Conservation (phyloP, 1,140 invertebrate species). For the Drosophila truncata region DNA sequence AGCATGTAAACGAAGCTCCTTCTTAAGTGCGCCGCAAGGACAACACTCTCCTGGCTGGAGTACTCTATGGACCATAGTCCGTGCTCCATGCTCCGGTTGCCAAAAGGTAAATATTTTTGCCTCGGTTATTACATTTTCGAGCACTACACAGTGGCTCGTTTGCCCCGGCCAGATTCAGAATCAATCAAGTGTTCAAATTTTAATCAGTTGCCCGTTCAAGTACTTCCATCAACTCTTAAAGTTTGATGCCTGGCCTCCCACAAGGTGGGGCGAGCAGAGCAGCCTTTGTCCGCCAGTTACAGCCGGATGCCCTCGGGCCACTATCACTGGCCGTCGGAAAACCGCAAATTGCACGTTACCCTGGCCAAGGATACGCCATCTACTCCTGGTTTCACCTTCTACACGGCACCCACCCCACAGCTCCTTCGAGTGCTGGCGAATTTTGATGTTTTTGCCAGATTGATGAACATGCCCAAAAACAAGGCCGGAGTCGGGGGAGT, state of each 20-base stretch:
- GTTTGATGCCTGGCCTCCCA: slow-evolving; percentile 58
- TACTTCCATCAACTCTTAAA: slow-evolving; percentile 68
- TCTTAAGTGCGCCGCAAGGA: slow-evolving; percentile 45
- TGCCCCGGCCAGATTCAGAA: slow-evolving; percentile 59
- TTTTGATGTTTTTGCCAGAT: slow-evolving; percentile 79
- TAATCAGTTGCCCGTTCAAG: slow-evolving; percentile 70
- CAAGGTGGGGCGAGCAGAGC: slow-evolving; percentile 12
- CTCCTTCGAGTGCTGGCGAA: slow-evolving; percentile 44
- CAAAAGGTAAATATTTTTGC: slow-evolving; percentile 81
- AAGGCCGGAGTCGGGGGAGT: slow-evolving; percentile 5
- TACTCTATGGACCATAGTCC: slow-evolving; percentile 40
- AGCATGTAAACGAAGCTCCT: slow-evolving; percentile 63
- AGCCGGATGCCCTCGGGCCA: slow-evolving; percentile 30
- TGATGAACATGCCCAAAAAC: slow-evolving; percentile 65
- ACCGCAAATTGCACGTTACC: slow-evolving; percentile 70
- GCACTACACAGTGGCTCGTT: slow-evolving; percentile 43
- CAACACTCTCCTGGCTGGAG: slow-evolving; percentile 44
- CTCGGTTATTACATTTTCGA: slow-evolving; percentile 74
- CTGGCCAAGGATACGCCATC: slow-evolving; percentile 37
- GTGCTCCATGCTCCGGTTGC: slow-evolving; percentile 54
- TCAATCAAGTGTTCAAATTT: slow-evolving; percentile 80
- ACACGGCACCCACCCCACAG: neutral
- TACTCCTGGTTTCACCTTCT: slow-evolving; percentile 10
- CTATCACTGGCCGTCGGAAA: slow-evolving; percentile 57
- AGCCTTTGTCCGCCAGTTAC: slow-evolving; percentile 30